Evolutionary conservation across 2,113 vertebrate genomes (phyloP).

Genomic region (Mustela lutreola): DNA sequence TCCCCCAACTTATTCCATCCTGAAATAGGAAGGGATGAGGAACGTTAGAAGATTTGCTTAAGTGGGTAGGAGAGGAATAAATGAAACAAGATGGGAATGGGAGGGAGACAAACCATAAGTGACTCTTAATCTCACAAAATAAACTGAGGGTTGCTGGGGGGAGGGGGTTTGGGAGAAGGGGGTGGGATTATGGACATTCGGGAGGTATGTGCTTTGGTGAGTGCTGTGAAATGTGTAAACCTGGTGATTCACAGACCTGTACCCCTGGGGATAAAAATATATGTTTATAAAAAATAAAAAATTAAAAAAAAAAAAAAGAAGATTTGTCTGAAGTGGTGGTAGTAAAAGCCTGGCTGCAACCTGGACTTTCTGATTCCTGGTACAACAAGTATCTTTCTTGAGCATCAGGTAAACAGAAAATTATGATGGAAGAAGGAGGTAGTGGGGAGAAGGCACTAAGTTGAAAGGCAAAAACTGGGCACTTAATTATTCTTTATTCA

Average conservation of each 20-base stretch:
- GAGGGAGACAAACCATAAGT: no score
- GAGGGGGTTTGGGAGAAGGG: no score
- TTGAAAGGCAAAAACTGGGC: not conserved
- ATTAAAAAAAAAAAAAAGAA: not conserved
- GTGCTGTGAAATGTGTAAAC: no score
- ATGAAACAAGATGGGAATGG: no score
- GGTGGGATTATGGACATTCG: no score
- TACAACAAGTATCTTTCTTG: not conserved
- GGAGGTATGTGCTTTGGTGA: no score
- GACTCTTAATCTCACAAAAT: no score
- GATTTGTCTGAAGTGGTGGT: not conserved
- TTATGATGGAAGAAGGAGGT: not conserved
- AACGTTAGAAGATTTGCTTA: not conserved
- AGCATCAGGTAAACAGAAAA: not conserved
- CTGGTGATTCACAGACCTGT: no score
- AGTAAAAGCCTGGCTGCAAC: not conserved
- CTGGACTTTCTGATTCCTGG: not conserved
- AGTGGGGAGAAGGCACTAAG: not conserved
- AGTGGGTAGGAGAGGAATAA: no score
- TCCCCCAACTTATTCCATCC: not conserved
- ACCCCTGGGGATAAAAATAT: no score
- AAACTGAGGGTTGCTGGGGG: no score
- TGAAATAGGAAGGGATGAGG: not conserved
- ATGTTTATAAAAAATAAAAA: no score
- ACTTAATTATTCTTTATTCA: not conserved